Evolutionary conservation across 1,140 invertebrate species (phyloP).

Genomic region (Doryteuthis pealeii): DNA sequence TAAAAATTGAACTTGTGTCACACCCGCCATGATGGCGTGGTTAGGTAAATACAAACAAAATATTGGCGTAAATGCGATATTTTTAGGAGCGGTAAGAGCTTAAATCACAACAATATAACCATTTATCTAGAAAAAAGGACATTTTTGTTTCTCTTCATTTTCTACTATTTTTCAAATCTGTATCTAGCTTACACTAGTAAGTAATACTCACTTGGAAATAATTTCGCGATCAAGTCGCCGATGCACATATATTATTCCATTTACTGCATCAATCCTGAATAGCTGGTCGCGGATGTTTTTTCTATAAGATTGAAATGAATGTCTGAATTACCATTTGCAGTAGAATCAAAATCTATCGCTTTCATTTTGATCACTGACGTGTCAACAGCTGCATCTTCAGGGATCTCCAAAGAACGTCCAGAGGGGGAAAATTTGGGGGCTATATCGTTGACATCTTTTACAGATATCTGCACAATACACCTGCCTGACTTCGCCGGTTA

Average conservation of each 20-base stretch:
- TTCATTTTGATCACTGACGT: slow-evolving; percentile 59
- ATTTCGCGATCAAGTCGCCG: background rate
- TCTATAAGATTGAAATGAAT: background rate
- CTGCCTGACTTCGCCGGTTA: slow-evolving; percentile 22
- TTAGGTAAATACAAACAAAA: too few species aligned
- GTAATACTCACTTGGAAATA: background rate
- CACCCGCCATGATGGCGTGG: too few species aligned
- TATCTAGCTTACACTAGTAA: background rate
- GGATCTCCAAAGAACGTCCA: slow-evolving; percentile 76
- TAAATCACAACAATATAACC: too few species aligned
- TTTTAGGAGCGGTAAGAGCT: too few species aligned
- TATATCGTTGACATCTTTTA: slow-evolving; percentile 51
- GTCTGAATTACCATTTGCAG: background rate
- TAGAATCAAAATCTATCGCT: slow-evolving; percentile 65
- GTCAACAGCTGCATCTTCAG: slow-evolving; percentile 88
- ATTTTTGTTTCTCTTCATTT: too few species aligned
- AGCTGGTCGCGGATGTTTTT: background rate
- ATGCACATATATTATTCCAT: background rate
- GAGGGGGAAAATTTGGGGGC: slow-evolving; percentile 37
- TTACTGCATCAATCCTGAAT: background rate
- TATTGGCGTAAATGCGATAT: too few species aligned
- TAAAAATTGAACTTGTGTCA: too few species aligned
- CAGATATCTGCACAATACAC: slow-evolving; percentile 31
- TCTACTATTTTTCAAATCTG: too few species aligned
- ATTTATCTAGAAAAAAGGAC: too few species aligned